Evolutionary conservation across 1,140 invertebrate genomes (phyloP).

Genomic region (Ephestia elutella): DNA sequence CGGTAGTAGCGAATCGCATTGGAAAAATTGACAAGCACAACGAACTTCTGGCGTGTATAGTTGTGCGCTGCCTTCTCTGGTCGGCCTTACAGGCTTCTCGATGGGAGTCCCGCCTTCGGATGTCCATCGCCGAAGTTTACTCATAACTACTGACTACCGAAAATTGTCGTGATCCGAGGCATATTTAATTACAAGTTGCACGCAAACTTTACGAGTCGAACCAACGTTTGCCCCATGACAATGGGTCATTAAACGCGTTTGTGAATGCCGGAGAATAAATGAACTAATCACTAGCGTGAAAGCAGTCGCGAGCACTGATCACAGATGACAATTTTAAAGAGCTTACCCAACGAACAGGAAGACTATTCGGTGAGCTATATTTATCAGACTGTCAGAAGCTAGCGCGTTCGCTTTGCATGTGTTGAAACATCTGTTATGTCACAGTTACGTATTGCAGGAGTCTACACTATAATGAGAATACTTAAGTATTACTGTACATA

Average conservation of each 20-base stretch:
- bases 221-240: slow-evolving; percentile 25
- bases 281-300: slow-evolving; percentile 65
- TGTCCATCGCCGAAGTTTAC: slow-evolving; percentile 74
- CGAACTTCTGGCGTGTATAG: slow-evolving; percentile 83
- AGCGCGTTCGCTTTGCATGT: slow-evolving; percentile 63
- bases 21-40: slow-evolving; percentile 88
- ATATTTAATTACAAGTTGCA: slow-evolving; percentile 36
- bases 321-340: slow-evolving; percentile 71
- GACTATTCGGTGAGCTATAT: slow-evolving; percentile 60
- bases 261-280: slow-evolving; percentile 52
- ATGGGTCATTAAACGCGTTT: slow-evolving; percentile 51
- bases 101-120: slow-evolving; percentile 78
- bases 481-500: slow-evolving; percentile 7
- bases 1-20: slow-evolving; percentile 84
- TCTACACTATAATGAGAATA: slow-evolving; percentile 14
- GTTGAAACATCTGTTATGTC: slow-evolving; percentile 57
- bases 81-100: slow-evolving; percentile 74
- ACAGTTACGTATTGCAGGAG: slow-evolving; percentile 33
- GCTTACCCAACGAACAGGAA: slow-evolving; percentile 65
- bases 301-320: slow-evolving; percentile 67
- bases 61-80: slow-evolving; percentile 78
- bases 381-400: slow-evolving; percentile 59
- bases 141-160: slow-evolving; percentile 53
- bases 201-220: slow-evolving; percentile 24
- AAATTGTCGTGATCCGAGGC: slow-evolving; percentile 28